Conservation (phyloP, 2,888 invertebrate species). For the Morpho helenor region DNA sequence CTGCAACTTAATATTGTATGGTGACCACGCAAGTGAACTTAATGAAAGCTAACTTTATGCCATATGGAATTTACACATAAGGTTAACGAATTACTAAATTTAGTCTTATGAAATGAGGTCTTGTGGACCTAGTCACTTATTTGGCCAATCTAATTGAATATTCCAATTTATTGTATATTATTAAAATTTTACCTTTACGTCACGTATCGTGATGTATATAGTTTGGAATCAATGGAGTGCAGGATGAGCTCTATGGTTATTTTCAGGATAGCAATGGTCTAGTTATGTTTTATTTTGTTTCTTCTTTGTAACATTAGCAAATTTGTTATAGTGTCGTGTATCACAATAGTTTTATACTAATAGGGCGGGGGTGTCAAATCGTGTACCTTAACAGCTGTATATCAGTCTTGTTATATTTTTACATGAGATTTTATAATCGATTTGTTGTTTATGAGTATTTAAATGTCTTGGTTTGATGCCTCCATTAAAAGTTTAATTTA, state of each 20-base stretch:
- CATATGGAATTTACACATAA: constrained; percentile 79
- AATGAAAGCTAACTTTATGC: constrained; percentile 79
- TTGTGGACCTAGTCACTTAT: constrained; percentile 76
- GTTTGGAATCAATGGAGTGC: constrained; percentile 74
- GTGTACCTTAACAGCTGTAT: constrained; percentile 61
- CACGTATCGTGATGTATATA: constrained; percentile 62
- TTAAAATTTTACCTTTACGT: constrained; percentile 63
- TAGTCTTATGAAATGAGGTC: constrained; percentile 75
- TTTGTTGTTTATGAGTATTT: constrained; percentile 73
- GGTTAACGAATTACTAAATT: constrained; percentile 80
- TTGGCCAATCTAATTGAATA: constrained; percentile 77
- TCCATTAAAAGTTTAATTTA: constrained; percentile 76
- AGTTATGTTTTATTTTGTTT: constrained; percentile 75
- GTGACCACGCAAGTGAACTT: constrained; percentile 71
- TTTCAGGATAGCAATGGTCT: constrained; percentile 79
- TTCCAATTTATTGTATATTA: constrained; percentile 78
- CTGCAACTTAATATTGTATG: constrained; percentile 71
- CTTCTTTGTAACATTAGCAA: constrained; percentile 72
- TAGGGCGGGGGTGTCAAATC: constrained; percentile 79
- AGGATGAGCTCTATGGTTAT: constrained; percentile 71
- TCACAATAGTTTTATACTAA: constrained; percentile 76
- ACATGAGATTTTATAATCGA: constrained; percentile 74
- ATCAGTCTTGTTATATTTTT: constrained; percentile 70
- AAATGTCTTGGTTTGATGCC: constrained; percentile 78
- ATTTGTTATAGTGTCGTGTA: constrained; percentile 78